Percentiles rank a stretch among this genome's conserved stretches.
These are phyloP conservation scores for Leptocoma aspasia DNA, from an alignment of 2,113 vertebrate species.

Conservation along the genomic window DNA sequence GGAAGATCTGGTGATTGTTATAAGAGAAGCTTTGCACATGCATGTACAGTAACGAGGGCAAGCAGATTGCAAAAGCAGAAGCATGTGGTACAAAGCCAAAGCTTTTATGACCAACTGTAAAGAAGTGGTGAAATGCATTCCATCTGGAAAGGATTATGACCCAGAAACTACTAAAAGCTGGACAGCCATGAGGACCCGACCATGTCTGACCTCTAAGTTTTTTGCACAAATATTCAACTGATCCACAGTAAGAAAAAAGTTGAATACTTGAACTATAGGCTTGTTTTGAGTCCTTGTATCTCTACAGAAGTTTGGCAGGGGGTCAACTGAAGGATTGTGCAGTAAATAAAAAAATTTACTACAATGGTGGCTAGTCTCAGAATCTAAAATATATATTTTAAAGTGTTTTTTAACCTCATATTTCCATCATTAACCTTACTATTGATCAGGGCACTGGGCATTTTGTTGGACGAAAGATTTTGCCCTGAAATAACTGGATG, in stretches of 20 bases:
- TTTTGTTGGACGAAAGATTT: background rate
- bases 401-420: background rate
- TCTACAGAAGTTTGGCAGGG: background rate
- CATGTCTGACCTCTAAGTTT: background rate
- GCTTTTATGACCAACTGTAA: background rate
- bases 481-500: background rate
- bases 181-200: background rate
- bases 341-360: background rate
- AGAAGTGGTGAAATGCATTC: slow-evolving; percentile 22
- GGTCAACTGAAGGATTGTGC: background rate
- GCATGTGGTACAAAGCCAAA: background rate
- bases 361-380: background rate
- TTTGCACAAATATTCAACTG: background rate
- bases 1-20: background rate
- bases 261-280: background rate
- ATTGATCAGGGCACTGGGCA: background rate
- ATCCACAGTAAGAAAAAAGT: background rate
- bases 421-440: background rate
- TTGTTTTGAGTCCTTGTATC: background rate
- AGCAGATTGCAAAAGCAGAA: slow-evolving; percentile 46
- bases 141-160: slow-evolving; percentile 56
- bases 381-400: background rate
- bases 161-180: slow-evolving; percentile 39
- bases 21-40: background rate
- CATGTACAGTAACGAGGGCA: slow-evolving; percentile 11